These are phyloP conservation scores for Sciurus niger DNA, from an alignment of 2,113 vertebrate species.

Conservation along the genomic window DNA sequence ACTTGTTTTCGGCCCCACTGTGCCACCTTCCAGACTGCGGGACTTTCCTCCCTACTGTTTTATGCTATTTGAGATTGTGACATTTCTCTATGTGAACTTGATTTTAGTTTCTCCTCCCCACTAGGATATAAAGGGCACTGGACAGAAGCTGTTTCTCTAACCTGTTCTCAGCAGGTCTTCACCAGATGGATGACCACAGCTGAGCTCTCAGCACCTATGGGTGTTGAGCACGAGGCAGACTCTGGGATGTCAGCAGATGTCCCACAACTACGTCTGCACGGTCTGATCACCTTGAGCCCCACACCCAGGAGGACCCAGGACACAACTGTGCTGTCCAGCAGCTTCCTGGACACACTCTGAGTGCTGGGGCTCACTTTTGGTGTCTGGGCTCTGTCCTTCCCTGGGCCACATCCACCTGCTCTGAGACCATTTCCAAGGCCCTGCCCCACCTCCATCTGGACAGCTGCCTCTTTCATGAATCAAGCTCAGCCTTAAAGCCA, in stretches of 20 bases:
- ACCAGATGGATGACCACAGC: fast-evolving
- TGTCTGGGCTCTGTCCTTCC: neutral
- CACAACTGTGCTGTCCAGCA: fast-evolving
- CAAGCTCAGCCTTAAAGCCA: too few species aligned
- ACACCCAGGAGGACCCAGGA: too few species aligned
- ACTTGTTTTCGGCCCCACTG: neutral
- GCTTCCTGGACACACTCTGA: neutral
- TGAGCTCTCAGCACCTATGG: neutral
- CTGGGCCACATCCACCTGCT: neutral
- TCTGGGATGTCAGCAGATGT: too few species aligned
- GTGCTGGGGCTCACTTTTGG: too few species aligned
- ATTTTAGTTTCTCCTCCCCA: neutral
- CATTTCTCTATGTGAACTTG: neutral
- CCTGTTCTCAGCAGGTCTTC: neutral
- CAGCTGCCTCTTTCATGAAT: neutral
- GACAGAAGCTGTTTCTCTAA: neutral
- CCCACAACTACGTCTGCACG: too few species aligned
- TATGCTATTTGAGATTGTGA: neutral
- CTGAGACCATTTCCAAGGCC: neutral
- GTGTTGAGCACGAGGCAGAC: too few species aligned
- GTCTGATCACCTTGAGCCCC: neutral
- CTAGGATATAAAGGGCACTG: neutral
- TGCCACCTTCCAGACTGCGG: too few species aligned
- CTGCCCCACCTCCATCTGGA: neutral
- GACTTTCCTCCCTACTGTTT: neutral